Base-by-base conservation (phyloP, 2,888 invertebrate species). In the Phorcus lineatus region DNA sequence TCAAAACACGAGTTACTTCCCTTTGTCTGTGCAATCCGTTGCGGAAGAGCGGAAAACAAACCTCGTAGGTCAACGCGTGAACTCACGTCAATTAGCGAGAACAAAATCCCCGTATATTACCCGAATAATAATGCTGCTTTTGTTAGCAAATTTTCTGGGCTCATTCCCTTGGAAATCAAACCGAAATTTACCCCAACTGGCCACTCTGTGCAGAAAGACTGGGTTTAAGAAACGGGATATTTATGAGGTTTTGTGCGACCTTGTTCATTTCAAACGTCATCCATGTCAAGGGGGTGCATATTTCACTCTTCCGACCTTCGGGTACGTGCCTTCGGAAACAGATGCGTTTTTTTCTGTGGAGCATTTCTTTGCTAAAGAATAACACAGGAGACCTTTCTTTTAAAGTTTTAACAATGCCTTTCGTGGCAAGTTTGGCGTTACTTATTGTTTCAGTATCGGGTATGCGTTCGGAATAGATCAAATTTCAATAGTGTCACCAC, bases 241-340 rank as follows among this genome's bases (percentile, higher is more conserved):
- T 62, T 62, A 62, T 28, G 62, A 62, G 62, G 2, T 62, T 24
- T 62, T 24, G 16, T 4, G 62, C 62, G 62, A 24, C 62, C 62
- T 62, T 62, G 62, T 62, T 62, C 62, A 62, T 62, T 62, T 62
- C 62, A 24, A 28, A 24, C 62, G 62, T 62, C 62, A 62, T n/a
- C 13, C 24, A 62, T 62, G 62, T 62, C 62, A 62, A 62, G 62
- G 11, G 24, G 62, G 62, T 62, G 62, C 62, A 62, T 24, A 62
- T 62, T 62, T 62, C 62, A 62, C 62, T 28, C 62, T 3, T 62
- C 24, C 62, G 28, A 28, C 62, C 17, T 62, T 11, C 28, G 22
- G 22, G 62, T 62, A 62, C 62, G 62, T 22, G 62, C 28, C 62
- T 16, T 47, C 62, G 13, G 62, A 16, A 62, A 62, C 24, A 62